Percentiles rank a stretch among this genome's conserved stretches.
These are phyloP conservation scores for Clitarchus hookeri DNA, from an alignment of 2,888 invertebrate genomes.

Conservation along the genomic window DNA sequence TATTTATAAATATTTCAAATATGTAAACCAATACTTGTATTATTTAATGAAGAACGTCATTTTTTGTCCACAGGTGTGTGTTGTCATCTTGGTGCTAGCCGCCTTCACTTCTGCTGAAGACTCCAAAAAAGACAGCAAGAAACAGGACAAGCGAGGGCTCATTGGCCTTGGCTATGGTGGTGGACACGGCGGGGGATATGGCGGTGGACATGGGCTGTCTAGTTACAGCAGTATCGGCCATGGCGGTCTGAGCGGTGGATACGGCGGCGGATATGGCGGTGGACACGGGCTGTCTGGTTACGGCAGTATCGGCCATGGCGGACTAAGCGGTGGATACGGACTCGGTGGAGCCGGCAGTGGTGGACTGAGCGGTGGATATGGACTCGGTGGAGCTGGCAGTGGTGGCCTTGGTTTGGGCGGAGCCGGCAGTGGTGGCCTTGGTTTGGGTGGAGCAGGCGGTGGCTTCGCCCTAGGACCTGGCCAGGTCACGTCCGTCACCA, in stretches of 20 bases:
- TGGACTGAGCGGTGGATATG: background rate
- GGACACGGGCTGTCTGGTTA: too few relatives aligned
- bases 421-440: background rate
- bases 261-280: slow-evolving; percentile 17
- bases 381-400: background rate
- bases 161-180: slow-evolving; percentile 5
- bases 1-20: too few relatives aligned
- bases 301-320: slow-evolving; percentile 65
- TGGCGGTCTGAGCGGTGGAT: background rate
- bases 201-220: slow-evolving; percentile 17
- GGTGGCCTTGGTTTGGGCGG: background rate
- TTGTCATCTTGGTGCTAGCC: slow-evolving; percentile 46
- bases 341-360: slow-evolving; percentile 29
- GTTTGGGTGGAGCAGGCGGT: background rate
- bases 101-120: slow-evolving; percentile 50
- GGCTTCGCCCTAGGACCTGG: slow-evolving; percentile 19
- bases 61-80: slow-evolving; percentile 8
- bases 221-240: background rate
- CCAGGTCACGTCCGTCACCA: slow-evolving; percentile 42
- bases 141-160: slow-evolving; percentile 52
- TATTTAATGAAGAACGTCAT: too few relatives aligned
- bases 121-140: slow-evolving; percentile 48
- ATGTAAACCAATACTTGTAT: too few relatives aligned
- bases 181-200: slow-evolving; percentile 27
- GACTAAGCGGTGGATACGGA: slow-evolving; percentile 49